Conservation (phyloP, 1,140 invertebrate genomes). For the Drusus annulatus region DNA sequence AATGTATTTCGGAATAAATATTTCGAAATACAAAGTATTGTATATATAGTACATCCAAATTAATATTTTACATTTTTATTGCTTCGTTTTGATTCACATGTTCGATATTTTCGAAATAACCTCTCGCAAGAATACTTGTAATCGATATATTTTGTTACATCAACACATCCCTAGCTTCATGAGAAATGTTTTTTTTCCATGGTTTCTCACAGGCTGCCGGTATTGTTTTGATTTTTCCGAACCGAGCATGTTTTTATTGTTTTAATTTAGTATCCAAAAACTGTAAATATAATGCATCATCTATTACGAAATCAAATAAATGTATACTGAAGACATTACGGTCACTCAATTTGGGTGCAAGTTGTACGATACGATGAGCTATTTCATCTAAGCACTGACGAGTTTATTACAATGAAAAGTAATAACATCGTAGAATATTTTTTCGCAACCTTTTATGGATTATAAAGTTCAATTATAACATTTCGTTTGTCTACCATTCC, state of each 20-base stretch:
- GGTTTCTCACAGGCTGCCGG: conserved; percentile 14
- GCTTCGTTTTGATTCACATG: too few species aligned
- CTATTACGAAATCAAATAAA: neutral
- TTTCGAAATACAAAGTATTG: too few species aligned
- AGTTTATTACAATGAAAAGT: conserved; percentile 3
- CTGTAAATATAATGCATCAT: neutral
- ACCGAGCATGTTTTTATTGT: conserved; percentile 26
- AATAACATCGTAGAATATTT: neutral
- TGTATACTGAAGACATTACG: neutral
- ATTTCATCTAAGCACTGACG: conserved; percentile 6
- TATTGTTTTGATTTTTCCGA: conserved; percentile 26
- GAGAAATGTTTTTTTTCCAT: neutral
- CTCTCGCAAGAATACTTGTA: too few species aligned
- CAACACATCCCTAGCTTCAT: too few species aligned
- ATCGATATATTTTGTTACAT: too few species aligned
- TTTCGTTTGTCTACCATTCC: neutral
- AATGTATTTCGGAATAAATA: too few species aligned
- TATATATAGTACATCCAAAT: too few species aligned
- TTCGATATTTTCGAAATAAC: too few species aligned
- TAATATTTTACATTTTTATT: too few species aligned
- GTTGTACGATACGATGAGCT: neutral
- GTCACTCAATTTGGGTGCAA: neutral
- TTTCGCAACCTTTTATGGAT: conserved; percentile 1
- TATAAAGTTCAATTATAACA: neutral
- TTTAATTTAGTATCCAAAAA: neutral